Percentiles rank a stretch among this genome's conserved stretches.
These are phyloP conservation scores for Euura lappo DNA, from an alignment of 1,140 invertebrate species.

Conservation along the genomic window DNA sequence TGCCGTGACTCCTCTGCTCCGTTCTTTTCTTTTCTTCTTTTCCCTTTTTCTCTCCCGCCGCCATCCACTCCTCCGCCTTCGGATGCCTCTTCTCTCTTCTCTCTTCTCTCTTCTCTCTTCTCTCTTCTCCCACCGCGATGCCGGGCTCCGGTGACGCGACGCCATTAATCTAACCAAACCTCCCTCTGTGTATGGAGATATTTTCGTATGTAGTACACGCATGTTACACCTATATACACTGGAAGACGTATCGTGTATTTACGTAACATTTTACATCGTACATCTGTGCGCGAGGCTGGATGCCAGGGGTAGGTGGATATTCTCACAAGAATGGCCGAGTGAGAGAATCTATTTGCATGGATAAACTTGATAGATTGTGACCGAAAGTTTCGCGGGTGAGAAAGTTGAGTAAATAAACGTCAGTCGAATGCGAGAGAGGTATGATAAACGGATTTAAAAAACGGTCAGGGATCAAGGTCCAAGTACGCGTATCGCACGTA, in stretches of 20 bases:
- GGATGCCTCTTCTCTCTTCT: not conserved
- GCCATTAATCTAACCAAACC: slow-evolving; percentile 28
- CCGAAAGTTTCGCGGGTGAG: not conserved
- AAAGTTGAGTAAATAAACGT: not conserved
- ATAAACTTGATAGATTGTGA: not conserved
- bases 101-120: slow-evolving; percentile 4
- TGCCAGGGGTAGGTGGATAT: not conserved
- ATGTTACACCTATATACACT: not conserved
- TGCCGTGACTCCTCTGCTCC: not conserved
- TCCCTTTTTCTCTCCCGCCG: not conserved
- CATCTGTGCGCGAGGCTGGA: slow-evolving; percentile 5
- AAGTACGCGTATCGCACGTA: no score
- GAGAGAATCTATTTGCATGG: not conserved
- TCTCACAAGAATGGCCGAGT: slow-evolving; percentile 10
- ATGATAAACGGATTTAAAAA: not conserved
- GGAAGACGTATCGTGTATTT: not conserved
- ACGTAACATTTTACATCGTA: not conserved
- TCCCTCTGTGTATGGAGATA: slow-evolving; percentile 19
- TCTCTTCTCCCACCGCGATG: slow-evolving; percentile 18
- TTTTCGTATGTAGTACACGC: not conserved
- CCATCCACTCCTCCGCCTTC: not conserved
- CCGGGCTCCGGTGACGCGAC: slow-evolving; percentile 18
- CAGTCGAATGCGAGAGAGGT: not conserved
- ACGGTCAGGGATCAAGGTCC: not conserved
- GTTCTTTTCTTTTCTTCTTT: no score